Base-by-base conservation (phyloP, 2,888 invertebrate genomes). In the Microctonus brassicae region DNA sequence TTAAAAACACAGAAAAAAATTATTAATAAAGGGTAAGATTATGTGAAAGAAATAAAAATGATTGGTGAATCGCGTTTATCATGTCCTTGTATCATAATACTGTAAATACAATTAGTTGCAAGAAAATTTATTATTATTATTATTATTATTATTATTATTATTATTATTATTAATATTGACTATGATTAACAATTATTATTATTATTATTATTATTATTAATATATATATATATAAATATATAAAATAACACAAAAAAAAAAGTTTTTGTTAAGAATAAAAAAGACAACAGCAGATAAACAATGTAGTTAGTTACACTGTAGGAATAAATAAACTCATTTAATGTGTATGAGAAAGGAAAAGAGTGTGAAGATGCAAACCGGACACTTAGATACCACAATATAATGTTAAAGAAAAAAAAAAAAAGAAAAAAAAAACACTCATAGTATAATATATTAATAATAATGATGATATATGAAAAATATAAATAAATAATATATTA, bases 31-130 rank as follows among this genome's bases (percentile, higher is more conserved):
- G 69, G 61, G 47, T 42, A 42, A 57, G 22, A 39, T 11, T 33
- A 33, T 17, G 42, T 57, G 57, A 60, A 33, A 62, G 42, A 47
- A 55, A 60, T 58, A 11, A 34, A 61, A 42, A 47, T 33, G 58
- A 17, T 33, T 33, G 60, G 62, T 63, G 58, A 20, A 67, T 64
- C 67, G 62, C 57, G 61, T 24, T 65, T 39, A 70, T 69, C 74
- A 55, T 75, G 70, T 73, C 70, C 65, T 47, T 83, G 82, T 81
- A 84, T 60, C 74, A 83, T 84, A 83, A 77, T 77, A 78, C 75
- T 85, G 85, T 85, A 85, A 81, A 84, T 84, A 84, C 75, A 81
- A 78, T 77, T 84, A 82, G 80, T 79, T 79, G 79, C 79, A 77
- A 77, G 73, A 79, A 78, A 76, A 75, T 77, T 76, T 53, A 77